Evolutionary conservation across 2,113 vertebrate species (phyloP).

Genomic region (Xenopus borealis): DNA sequence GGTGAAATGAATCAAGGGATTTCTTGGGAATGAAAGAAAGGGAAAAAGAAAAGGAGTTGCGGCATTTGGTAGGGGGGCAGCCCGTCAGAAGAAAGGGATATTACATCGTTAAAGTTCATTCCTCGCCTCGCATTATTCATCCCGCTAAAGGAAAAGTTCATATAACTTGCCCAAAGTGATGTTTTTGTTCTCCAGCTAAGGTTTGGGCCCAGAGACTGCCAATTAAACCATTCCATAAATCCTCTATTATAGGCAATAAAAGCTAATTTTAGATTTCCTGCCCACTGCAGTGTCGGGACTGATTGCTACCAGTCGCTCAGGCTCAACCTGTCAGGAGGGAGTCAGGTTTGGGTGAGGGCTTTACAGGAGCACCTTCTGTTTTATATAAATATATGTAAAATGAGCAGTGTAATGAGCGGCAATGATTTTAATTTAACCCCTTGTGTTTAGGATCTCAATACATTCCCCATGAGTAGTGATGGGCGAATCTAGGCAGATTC

Average conservation of each 20-base stretch:
- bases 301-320: conserved; percentile 66
- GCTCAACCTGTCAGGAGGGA: conserved; percentile 52
- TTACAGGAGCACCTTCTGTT: conserved; percentile 21
- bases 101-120: conserved; percentile 39
- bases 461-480: too few relatives aligned
- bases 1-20: neutral
- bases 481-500: too few relatives aligned
- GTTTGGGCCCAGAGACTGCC: conserved; percentile 69
- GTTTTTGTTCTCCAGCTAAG: conserved; percentile 62
- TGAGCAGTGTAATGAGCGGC: too few relatives aligned
- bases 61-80: too few relatives aligned
- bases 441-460: conserved; percentile 23
- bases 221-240: conserved; percentile 79
- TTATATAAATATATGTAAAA: too few relatives aligned
- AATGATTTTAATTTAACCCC: neutral
- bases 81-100: neutral
- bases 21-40: neutral
- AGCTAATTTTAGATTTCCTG: conserved; percentile 83
- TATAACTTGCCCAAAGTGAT: conserved; percentile 57
- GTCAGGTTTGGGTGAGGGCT: conserved; percentile 52
- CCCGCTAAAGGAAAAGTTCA: conserved; percentile 49
- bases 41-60: too few relatives aligned
- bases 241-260: conserved; percentile 77
- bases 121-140: conserved; percentile 50
- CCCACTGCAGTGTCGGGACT: conserved; percentile 61